Conservation (phyloP, 2,888 invertebrate species). For the Drosophila mettleri region DNA sequence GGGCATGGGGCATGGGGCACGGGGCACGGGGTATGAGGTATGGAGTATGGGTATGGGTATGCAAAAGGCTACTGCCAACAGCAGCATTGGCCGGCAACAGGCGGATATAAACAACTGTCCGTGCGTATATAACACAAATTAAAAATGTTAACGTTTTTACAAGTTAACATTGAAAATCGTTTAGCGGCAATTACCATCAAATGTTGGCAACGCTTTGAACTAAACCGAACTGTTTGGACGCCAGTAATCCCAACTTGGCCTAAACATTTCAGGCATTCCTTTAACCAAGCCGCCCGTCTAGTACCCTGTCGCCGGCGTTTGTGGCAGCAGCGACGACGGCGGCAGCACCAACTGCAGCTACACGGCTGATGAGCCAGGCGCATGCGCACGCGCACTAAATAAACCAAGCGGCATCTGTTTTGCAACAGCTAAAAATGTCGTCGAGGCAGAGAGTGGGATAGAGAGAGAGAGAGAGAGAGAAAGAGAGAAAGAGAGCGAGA, state of each 20-base stretch:
- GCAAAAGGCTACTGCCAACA: constrained; percentile 16
- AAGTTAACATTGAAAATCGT: constrained; percentile 82
- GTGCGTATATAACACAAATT: constrained; percentile 81
- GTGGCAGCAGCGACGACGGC: constrained; percentile 21
- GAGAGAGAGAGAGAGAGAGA: background rate
- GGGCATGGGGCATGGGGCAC: background rate
- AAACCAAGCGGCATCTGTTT: constrained; percentile 74
- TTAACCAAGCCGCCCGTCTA: constrained; percentile 69
- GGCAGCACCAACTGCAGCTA: background rate
- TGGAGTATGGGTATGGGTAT: constrained; percentile 6
- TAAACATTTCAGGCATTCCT: constrained; percentile 81
- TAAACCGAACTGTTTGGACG: constrained; percentile 77
- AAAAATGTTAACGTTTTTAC: constrained; percentile 81
- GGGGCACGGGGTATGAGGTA: too few species aligned
- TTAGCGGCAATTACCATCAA: constrained; percentile 83
- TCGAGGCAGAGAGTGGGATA: too few species aligned
- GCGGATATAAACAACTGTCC: constrained; percentile 56
- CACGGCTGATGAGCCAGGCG: constrained; percentile 55
- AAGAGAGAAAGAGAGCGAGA: background rate
- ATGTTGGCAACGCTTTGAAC: constrained; percentile 80
- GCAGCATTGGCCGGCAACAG: background rate
- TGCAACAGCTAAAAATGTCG: constrained; percentile 31
- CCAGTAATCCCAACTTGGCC: constrained; percentile 80
- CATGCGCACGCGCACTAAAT: constrained; percentile 80
- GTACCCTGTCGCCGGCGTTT: constrained; percentile 58